Evolutionary conservation across 2,113 vertebrate genomes (phyloP).

Genomic region (Fregata magnificens): DNA sequence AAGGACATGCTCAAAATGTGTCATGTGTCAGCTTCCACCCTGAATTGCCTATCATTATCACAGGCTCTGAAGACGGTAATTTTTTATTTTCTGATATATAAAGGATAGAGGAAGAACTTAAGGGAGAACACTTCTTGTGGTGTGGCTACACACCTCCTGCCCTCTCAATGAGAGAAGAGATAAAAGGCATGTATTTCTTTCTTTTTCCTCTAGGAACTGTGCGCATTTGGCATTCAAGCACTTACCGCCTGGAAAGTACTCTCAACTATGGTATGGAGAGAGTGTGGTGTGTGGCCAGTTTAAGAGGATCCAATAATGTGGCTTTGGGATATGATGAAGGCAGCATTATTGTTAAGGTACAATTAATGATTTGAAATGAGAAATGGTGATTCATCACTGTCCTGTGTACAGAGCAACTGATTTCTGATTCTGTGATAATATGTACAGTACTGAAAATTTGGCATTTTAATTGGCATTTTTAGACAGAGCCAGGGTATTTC

Average conservation of each 20-base stretch:
- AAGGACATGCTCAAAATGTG: slow-evolving; percentile 97
- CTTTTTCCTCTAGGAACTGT: slow-evolving; percentile 83
- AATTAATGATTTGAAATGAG: background rate
- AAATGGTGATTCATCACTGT: background rate
- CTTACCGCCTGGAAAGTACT: slow-evolving; percentile 95
- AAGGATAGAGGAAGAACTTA: background rate
- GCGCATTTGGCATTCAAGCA: slow-evolving; percentile 98
- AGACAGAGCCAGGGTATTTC: background rate
- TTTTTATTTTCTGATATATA: background rate
- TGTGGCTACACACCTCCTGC: background rate
- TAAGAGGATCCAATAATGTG: slow-evolving; percentile 95
- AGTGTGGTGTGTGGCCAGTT: slow-evolving; percentile 95
- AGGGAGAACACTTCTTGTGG: background rate
- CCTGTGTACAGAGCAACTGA: background rate
- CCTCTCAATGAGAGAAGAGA: fast-evolving
- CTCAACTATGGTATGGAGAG: slow-evolving; percentile 98
- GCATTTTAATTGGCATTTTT: background rate
- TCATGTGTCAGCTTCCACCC: slow-evolving; percentile 98
- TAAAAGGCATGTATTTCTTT: background rate
- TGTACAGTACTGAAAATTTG: background rate
- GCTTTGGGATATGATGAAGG: slow-evolving; percentile 97
- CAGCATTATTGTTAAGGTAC: slow-evolving; percentile 98
- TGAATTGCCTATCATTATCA: slow-evolving; percentile 96
- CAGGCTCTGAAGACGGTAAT: slow-evolving; percentile 97
- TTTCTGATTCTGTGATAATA: background rate